Evolutionary conservation across 2,113 vertebrate genomes (phyloP).

Genomic region (Platycercus adscitus): DNA sequence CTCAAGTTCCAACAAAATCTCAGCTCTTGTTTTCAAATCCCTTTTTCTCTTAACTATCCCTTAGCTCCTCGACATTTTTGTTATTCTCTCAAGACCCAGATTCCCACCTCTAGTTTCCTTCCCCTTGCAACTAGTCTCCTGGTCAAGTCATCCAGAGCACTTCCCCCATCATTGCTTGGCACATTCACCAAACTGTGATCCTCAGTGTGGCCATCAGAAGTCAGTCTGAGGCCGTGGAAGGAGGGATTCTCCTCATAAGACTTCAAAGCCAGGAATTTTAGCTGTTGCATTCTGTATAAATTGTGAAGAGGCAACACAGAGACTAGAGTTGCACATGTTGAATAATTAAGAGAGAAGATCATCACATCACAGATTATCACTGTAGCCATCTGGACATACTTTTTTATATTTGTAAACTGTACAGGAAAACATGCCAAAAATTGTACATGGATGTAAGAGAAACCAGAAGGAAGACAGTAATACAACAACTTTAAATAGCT

Average conservation of each 20-base stretch:
- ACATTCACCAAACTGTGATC: neutral
- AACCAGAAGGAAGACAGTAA: neutral
- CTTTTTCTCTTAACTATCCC: neutral
- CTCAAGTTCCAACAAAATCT: neutral
- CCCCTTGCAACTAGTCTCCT: neutral
- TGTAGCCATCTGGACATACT: neutral
- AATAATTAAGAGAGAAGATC: conserved; percentile 7
- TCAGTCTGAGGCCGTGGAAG: rapidly evolving
- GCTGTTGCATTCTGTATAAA: neutral
- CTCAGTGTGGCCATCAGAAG: neutral
- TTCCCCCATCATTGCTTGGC: neutral
- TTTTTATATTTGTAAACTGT: conserved; percentile 18
- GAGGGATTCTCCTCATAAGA: neutral
- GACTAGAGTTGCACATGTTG: neutral
- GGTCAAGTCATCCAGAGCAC: neutral
- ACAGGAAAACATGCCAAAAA: neutral
- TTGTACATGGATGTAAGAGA: neutral
- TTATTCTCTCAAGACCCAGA: neutral
- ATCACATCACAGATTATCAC: neutral
- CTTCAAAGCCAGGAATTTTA: neutral
- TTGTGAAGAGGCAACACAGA: neutral
- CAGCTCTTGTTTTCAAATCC: neutral
- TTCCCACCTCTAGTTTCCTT: neutral
- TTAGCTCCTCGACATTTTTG: neutral
- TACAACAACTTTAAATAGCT: neutral